Evolutionary conservation across 2,113 vertebrate genomes (phyloP).

Genomic region (Ophiodon elongatus): DNA sequence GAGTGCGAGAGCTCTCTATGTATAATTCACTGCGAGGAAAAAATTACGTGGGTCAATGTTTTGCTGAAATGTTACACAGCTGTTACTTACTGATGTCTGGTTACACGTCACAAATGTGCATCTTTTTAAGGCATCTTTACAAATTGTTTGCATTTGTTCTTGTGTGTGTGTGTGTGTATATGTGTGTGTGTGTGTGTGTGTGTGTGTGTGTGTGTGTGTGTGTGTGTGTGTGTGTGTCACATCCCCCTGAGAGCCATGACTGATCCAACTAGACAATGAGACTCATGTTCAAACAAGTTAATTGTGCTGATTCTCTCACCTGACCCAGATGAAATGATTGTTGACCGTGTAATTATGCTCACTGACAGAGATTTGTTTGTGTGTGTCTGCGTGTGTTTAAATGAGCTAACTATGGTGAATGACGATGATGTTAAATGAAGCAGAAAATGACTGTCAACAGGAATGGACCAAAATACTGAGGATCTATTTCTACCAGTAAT

Average conservation of each 20-base stretch:
- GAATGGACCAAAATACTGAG: not conserved
- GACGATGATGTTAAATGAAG: constrained; percentile 53
- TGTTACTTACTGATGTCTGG: not conserved
- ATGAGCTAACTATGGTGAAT: constrained; percentile 37
- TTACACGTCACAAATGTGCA: not conserved
- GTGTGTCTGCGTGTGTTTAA: constrained; percentile 19
- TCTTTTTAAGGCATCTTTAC: not conserved
- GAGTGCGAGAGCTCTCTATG: not conserved
- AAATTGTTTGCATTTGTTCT: not conserved
- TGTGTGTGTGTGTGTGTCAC: not conserved
- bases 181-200: not conserved
- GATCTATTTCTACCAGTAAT: not conserved
- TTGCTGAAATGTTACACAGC: not conserved
- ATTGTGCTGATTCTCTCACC: constrained; percentile 15
- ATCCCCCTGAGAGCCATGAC: not conserved
- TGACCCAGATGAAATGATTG: constrained; percentile 56
- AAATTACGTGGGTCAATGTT: not conserved
- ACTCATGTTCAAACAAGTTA: constrained; percentile 26
- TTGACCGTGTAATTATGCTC: constrained; percentile 45
- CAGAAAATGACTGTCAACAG: constrained; percentile 38
- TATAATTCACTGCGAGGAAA: not conserved
- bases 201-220: constrained; percentile 3
- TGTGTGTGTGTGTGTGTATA: constrained; percentile 3
- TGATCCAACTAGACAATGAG: constrained; percentile 32
- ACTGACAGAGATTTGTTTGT: constrained; percentile 32